A percentile compares a stretch with the other conserved stretches of the same genome.
phyloP scores from a whole-genome alignment of 2,797 vertebrate genomes.

The Taenioides sp. region DNA sequence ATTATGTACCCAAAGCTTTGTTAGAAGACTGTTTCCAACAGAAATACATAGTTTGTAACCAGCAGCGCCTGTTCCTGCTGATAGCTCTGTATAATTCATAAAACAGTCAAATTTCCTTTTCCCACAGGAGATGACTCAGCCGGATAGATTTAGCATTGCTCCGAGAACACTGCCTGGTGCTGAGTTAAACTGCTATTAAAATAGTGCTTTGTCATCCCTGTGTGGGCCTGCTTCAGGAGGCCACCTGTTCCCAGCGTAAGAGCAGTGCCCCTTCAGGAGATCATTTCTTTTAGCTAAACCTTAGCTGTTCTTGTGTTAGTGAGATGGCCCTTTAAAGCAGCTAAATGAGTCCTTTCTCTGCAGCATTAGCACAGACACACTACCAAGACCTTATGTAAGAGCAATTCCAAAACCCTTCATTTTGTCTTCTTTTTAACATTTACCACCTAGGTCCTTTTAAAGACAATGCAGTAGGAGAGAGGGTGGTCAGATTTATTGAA shows the following conservation, averaged over 20 bases:
- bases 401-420: not conserved
- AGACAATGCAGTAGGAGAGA: no score
- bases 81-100: not conserved
- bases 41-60: not conserved
- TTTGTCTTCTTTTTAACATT: no score
- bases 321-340: not conserved
- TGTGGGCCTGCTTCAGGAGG: not conserved
- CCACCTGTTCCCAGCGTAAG: not conserved
- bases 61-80: constrained; percentile 14
- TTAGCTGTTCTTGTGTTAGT: not conserved
- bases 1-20: not conserved
- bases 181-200: constrained; percentile 26
- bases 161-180: constrained; percentile 7
- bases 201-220: constrained; percentile 21
- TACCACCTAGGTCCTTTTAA: no score
- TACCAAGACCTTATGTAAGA: not conserved
- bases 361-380: not conserved
- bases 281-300: not conserved
- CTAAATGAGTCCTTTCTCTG: not conserved
- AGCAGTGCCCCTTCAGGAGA: not conserved
- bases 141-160: constrained; percentile 37
- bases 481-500: no score
- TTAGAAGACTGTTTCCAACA: not conserved
- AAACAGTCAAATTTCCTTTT: constrained; percentile 11
- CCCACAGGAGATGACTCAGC: constrained; percentile 28